Evolutionary conservation across 2,888 invertebrate genomes (phyloP).

Genomic region (Acleris holmiana): DNA sequence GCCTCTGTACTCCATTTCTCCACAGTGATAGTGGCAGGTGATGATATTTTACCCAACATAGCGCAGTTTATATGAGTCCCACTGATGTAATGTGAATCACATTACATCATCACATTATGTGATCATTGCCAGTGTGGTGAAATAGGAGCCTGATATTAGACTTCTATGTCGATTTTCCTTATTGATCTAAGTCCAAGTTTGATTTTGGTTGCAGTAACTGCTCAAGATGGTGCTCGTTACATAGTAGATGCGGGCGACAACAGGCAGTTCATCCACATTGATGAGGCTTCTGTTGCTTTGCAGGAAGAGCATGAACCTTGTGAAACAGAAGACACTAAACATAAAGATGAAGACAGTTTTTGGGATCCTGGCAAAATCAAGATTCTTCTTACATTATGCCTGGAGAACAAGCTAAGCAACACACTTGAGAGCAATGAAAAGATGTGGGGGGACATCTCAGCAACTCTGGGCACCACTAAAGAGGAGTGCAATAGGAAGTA

Average conservation of each 20-base stretch:
- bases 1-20: too few species aligned
- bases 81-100: too few species aligned
- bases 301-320: constrained; percentile 47
- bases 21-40: too few species aligned
- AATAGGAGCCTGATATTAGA: too few species aligned
- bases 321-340: constrained; percentile 47
- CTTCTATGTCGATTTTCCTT: too few species aligned
- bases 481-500: constrained; percentile 73
- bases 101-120: too few species aligned
- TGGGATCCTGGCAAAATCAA: constrained; percentile 74
- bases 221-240: constrained; percentile 61
- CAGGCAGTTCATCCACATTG: constrained; percentile 64
- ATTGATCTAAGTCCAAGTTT: not conserved
- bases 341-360: constrained; percentile 60
- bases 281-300: constrained; percentile 50
- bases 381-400: constrained; percentile 63
- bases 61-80: too few species aligned
- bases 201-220: constrained; percentile 52
- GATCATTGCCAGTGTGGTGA: too few species aligned
- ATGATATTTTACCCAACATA: too few species aligned
- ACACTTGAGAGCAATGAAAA: constrained; percentile 55
- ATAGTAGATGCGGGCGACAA: constrained; percentile 65
- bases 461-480: constrained; percentile 58
- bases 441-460: constrained; percentile 65
- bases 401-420: constrained; percentile 59